These are phyloP conservation scores for Plecotus auritus DNA, from an alignment of 2,113 vertebrate species.

Conservation along the genomic window DNA sequence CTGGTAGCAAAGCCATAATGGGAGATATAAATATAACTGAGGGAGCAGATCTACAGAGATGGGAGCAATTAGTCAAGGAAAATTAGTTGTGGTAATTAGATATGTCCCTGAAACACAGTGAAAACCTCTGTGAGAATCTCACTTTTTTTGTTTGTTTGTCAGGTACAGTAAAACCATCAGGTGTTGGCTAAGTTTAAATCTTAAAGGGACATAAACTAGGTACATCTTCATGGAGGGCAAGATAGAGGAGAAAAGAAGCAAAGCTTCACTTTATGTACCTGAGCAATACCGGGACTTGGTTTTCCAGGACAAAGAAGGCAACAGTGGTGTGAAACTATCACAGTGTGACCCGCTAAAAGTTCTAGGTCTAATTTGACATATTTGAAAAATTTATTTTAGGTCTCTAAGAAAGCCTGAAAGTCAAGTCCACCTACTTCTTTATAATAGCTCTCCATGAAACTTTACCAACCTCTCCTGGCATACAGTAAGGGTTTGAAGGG, in stretches of 20 bases:
- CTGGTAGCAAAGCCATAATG: neutral
- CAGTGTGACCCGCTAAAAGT: neutral
- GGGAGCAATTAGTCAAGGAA: neutral
- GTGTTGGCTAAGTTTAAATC: neutral
- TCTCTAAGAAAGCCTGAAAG: neutral
- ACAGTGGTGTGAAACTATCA: neutral
- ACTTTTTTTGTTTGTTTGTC: neutral
- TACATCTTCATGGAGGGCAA: neutral
- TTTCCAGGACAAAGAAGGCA: neutral
- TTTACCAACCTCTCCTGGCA: neutral
- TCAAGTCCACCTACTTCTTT: neutral
- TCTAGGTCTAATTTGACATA: neutral
- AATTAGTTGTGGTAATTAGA: too few relatives aligned
- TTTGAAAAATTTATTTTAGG: neutral
- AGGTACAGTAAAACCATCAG: neutral
- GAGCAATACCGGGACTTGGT: neutral
- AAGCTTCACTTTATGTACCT: neutral
- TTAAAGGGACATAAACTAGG: neutral
- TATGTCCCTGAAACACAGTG: neutral
- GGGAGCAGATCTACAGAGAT: neutral
- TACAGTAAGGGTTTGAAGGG: neutral
- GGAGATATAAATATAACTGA: neutral
- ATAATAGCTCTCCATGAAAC: neutral
- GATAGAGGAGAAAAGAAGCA: neutral
- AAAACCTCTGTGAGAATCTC: neutral